Evolutionary conservation across 2,113 vertebrate genomes (phyloP), one percentile per base, ranked within the genome.

Genomic region (Myotis lucifugus): DNA sequence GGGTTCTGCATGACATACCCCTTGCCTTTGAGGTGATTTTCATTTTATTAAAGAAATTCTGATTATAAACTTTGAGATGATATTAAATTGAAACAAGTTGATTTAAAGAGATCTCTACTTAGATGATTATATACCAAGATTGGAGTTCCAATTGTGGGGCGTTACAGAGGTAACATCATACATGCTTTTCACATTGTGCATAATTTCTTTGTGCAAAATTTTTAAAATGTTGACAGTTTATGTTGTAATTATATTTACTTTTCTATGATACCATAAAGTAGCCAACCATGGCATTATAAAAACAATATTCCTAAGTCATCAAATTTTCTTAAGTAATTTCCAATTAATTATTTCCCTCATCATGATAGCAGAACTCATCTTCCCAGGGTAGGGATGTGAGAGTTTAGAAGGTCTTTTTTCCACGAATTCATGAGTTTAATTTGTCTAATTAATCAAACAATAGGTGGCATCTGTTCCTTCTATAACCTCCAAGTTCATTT

Each of bases 21-120:
- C 95, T 97, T 97, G 95, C 85, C 81, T 97, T 84, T 96, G 70
- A 97, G 91, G 78, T 96, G 32, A 82, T 97, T 98, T 98, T 94
- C 85, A 69, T 97, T 97, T 98, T 96, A 97, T 97, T 98, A 95
- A 98, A 96, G 82, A 96, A 97, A 92, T 96, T 70, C 64, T 98
- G 94, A 96, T 97, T 97, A 86, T 84, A 88, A 97, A 77, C 97
- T 97, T 96, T 95, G 50, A 96, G 52, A 94, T 95, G 46, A 90
- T 97, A 34, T 97, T 96, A 97, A 97, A 96, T 93, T 95, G 78
- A 98, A 98, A 97, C 52, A 94, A 64, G 56, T 90, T 97, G 96
- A 86, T 97, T 97, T 97, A 91, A 98, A 98, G 96, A 19, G n/a
- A 90, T 97, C 94, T 95, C 96, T 0, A 2, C 69, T 96, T 85